Base-by-base conservation (phyloP, 2,888 invertebrate species). In the Euphydryas editha region DNA sequence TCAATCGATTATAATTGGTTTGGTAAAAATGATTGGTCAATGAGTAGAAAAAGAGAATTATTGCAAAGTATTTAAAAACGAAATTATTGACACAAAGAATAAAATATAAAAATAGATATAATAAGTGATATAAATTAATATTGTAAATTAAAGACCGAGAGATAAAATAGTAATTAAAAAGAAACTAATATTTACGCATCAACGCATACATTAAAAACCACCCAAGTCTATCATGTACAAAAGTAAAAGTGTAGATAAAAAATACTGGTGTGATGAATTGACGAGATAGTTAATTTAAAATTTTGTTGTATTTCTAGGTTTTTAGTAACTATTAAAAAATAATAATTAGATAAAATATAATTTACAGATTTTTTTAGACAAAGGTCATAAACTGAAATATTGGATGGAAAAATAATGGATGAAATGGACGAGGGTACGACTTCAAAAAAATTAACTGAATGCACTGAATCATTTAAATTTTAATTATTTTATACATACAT, bases 1-100 rank as follows among this genome's bases (percentile, higher is more conserved):
- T 68, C 68, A 72, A 54, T 65, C 73, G 58, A 67, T 37, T 69
- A 70, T 69, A 74, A 73, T 71, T 72, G 71, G 56, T 24, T 21
- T 21, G 58, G 56, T 37, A 61, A 65, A 64, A 68, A 59, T 30
- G 30, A 30, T 30, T 8, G 30, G 5, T 30, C 5, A 39, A 15
- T 47, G 49, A 10, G 20, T 13, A 49, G 11, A 47, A 49, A 49
- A 21, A 20, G 21, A 49, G 11, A 21, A 20, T n/a, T n/a, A n/a
- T 17, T 17, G 47, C 17, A 46, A n/a, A 47, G 5, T 30, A 30
- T 30, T 30, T 5, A 30, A 7, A 24, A 47, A 47, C 20, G 18
- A 44, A 44, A 24, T 24, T 49, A 49, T 15, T 15, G 20, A 49
- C 13, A 20, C 5, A 21, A 21, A 49, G 24, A 49, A 13, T 11